A percentile compares a stretch with the other conserved stretches of the same genome.
phyloP scores from a whole-genome alignment of 2,888 invertebrate genomes.

The Octodonta nipae region DNA sequence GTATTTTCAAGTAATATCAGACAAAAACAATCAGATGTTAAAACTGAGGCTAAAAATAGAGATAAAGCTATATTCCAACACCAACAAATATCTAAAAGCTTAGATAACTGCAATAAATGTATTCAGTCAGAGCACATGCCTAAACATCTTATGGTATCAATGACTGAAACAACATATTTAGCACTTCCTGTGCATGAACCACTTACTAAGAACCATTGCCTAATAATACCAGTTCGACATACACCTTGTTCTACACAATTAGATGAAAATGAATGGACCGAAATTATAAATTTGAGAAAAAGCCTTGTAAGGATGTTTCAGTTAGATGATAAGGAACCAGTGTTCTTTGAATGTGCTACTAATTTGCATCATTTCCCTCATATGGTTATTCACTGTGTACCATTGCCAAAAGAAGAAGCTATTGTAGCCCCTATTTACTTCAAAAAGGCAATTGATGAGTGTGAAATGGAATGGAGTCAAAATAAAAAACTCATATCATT shows the following conservation, averaged over 20 bases:
- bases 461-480: slow-evolving; percentile 86
- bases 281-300: slow-evolving; percentile 68
- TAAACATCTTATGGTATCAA: slow-evolving; percentile 73
- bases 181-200: slow-evolving; percentile 69
- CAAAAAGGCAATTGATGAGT: slow-evolving; percentile 92
- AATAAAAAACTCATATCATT: slow-evolving; percentile 82
- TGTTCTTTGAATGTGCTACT: slow-evolving; percentile 83
- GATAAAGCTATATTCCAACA: slow-evolving; percentile 62
- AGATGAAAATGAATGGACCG: slow-evolving; percentile 91
- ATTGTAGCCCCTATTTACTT: slow-evolving; percentile 91
- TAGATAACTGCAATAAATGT: slow-evolving; percentile 75
- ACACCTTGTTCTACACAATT: slow-evolving; percentile 62
- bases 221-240: slow-evolving; percentile 76
- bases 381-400: slow-evolving; percentile 79
- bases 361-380: slow-evolving; percentile 60
- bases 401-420: slow-evolving; percentile 67
- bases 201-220: slow-evolving; percentile 71
- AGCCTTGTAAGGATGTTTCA: slow-evolving; percentile 66
- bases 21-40: slow-evolving; percentile 46
- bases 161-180: slow-evolving; percentile 72
- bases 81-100: slow-evolving; percentile 48
- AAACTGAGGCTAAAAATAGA: slow-evolving; percentile 48
- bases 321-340: slow-evolving; percentile 58
- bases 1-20: slow-evolving; percentile 70
- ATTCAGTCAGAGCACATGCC: slow-evolving; percentile 65